Evolutionary conservation across 2,888 invertebrate species (phyloP).

Genomic region (Perdita meconis): DNA sequence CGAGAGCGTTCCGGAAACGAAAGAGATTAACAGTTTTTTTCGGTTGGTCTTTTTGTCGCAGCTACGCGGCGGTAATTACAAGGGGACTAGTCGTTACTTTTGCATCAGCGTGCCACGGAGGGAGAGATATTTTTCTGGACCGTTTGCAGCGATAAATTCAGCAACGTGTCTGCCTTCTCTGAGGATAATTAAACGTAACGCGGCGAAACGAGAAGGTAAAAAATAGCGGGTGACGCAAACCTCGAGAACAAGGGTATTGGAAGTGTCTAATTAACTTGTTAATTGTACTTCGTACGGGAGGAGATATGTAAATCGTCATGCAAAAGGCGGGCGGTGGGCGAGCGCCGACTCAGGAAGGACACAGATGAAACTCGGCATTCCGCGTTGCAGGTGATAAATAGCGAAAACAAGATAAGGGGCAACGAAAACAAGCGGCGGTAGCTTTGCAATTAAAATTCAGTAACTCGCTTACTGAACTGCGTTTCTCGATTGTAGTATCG

Average conservation of each 20-base stretch:
- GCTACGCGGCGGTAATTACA: slow-evolving; percentile 21
- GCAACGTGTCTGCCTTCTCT: neutral
- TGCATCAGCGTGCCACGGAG: slow-evolving; percentile 21
- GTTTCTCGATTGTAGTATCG: slow-evolving; percentile 23
- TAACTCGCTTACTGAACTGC: slow-evolving; percentile 38
- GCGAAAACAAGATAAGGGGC: slow-evolving; percentile 46
- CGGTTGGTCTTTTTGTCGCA: slow-evolving; percentile 6
- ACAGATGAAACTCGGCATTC: slow-evolving; percentile 13
- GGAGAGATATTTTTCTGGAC: slow-evolving; percentile 6
- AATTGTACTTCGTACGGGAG: slow-evolving; percentile 15
- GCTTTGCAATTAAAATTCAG: slow-evolving; percentile 55
- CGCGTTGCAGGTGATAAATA: slow-evolving; percentile 44
- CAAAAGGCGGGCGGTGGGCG: neutral
- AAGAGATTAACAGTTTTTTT: slow-evolving; percentile 33
- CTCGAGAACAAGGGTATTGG: neutral
- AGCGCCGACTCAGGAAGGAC: slow-evolving; percentile 27
- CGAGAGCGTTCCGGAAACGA: neutral
- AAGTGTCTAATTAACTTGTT: slow-evolving; percentile 40
- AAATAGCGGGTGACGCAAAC: neutral
- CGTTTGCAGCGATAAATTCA: slow-evolving; percentile 21
- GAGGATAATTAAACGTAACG: slow-evolving; percentile 30
- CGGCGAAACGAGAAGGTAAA: neutral
- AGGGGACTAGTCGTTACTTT: slow-evolving; percentile 37
- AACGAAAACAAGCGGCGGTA: slow-evolving; percentile 39
- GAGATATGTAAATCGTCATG: slow-evolving; percentile 31